A percentile compares a stretch with the other conserved stretches of the same genome.
Conservation (phyloP, 2,888 invertebrate genomes). For the Eulithis testata region DNA sequence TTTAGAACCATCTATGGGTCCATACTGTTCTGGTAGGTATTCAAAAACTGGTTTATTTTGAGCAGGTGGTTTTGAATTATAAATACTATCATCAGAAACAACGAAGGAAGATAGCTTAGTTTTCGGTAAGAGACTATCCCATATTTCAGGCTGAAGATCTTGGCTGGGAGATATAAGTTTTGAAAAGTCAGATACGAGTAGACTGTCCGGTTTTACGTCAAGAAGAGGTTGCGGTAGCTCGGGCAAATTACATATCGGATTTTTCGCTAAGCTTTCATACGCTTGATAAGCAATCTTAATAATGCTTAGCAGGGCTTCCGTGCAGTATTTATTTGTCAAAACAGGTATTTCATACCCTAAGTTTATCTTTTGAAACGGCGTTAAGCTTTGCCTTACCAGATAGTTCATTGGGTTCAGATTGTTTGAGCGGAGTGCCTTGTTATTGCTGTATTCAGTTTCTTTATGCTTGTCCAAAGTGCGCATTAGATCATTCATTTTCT, state of each 20-base stretch:
- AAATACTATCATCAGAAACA: neutral
- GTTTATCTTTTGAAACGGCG: slow-evolving; percentile 1
- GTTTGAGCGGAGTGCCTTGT: neutral
- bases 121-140: neutral
- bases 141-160: neutral
- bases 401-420: neutral
- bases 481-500: slow-evolving; percentile 35
- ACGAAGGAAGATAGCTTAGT: neutral
- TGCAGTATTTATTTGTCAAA: slow-evolving; percentile 24
- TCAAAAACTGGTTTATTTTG: neutral
- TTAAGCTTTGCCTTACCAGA: slow-evolving; percentile 2
- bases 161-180: neutral
- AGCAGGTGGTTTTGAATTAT: neutral
- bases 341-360: slow-evolving; percentile 19
- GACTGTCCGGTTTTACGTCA: neutral
- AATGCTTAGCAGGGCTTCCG: slow-evolving; percentile 20
- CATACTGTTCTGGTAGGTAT: neutral
- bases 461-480: slow-evolving; percentile 37
- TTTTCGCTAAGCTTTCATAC: slow-evolving; percentile 17
- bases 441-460: slow-evolving; percentile 9
- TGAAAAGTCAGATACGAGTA: neutral
- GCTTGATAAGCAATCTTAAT: slow-evolving; percentile 21
- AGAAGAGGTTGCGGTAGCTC: neutral
- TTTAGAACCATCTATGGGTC: neutral
- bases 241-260: slow-evolving; percentile 22